Conservation (phyloP, 2,797 vertebrate species). For the Gambelia wislizenii region DNA sequence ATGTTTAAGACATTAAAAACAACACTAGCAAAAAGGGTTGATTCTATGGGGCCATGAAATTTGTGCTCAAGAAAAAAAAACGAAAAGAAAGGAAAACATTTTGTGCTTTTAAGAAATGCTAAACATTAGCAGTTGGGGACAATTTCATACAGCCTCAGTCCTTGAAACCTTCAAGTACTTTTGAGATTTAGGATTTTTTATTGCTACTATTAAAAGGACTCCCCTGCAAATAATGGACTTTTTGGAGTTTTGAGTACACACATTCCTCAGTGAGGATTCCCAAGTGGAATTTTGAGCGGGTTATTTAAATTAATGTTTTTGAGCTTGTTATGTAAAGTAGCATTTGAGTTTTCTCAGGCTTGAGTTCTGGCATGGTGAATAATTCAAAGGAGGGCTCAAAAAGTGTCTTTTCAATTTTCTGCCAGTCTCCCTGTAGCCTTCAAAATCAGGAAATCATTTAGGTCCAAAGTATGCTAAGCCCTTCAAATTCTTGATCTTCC, state of each 20-base stretch:
- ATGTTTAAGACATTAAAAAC: conserved; percentile 41
- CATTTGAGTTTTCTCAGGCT: conserved; percentile 63
- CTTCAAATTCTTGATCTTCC: conserved; percentile 55
- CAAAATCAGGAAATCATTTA: conserved; percentile 58
- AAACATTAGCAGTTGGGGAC: conserved; percentile 63
- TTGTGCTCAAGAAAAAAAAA: conserved; percentile 58
- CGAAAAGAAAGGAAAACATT: conserved; percentile 57
- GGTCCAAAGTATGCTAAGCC: conserved; percentile 60
- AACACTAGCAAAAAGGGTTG: conserved; percentile 44
- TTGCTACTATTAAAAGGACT: conserved; percentile 60
- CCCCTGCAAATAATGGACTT: conserved; percentile 54
- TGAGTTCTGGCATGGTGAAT: conserved; percentile 65
- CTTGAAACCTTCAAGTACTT: conserved; percentile 70
- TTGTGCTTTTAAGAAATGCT: conserved; percentile 56
- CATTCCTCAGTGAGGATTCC: conserved; percentile 54
- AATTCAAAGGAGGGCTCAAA: conserved; percentile 67
- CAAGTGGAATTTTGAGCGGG: conserved; percentile 61
- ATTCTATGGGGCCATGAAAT: conserved; percentile 51
- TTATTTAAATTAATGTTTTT: conserved; percentile 70
- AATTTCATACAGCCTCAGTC: conserved; percentile 60
- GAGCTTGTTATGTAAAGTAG: conserved; percentile 65
- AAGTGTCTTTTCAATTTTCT: conserved; percentile 59
- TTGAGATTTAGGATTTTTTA: conserved; percentile 55
- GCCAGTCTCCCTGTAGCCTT: conserved; percentile 55
- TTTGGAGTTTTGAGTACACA: conserved; percentile 54